Evolutionary conservation across 2,113 vertebrate genomes (phyloP), one percentile per base, ranked within the genome.

Genomic region (Vicugna pacos): DNA sequence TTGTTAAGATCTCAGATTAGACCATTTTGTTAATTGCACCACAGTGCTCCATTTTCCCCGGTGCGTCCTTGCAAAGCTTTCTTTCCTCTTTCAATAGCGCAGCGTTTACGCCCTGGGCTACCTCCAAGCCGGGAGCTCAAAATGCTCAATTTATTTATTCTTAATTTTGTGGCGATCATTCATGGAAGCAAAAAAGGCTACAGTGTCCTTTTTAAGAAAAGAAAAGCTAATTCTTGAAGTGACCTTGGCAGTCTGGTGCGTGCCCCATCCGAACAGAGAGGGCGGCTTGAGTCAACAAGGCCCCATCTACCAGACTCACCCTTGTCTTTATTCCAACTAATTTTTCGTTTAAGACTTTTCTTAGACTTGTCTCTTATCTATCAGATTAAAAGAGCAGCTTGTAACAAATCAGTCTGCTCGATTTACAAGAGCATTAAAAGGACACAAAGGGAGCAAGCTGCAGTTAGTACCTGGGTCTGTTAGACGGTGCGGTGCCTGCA

Each of bases 321-420:
- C 99, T 99, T 99, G 99, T 99, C 99, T 99, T 99, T 99, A 99
- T 99, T 99, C 99, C 98, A 99, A 99, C 99, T 99, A 99, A 99
- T 99, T 99, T 99, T 99, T 99, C 99, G 99, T 99, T 99, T 99
- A 99, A 99, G 99, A 99, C 99, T 99, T 99, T 99, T 99, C 99
- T 99, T 99, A 99, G 99, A 99, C 99, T 99, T 99, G 99, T 99
- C 99, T 99, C 99, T 99, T 99, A 99, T 99, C 99, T 99, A 99
- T 99, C 99, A 99, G 99, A 99, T 99, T 99, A 99, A 99, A 99
- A 99, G 99, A 99, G 99, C 99, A 99, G 99, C 99, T 99, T 99
- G 99, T 99, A 99, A 99, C 99, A 99, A 99, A 99, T 99, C 99
- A 99, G 99, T 99, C 99, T 99, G 99, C 99, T 99, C 99, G 99